Evolutionary conservation across 2,797 vertebrate genomes (phyloP).

Genomic region (Scolopax bukidnonensis): DNA sequence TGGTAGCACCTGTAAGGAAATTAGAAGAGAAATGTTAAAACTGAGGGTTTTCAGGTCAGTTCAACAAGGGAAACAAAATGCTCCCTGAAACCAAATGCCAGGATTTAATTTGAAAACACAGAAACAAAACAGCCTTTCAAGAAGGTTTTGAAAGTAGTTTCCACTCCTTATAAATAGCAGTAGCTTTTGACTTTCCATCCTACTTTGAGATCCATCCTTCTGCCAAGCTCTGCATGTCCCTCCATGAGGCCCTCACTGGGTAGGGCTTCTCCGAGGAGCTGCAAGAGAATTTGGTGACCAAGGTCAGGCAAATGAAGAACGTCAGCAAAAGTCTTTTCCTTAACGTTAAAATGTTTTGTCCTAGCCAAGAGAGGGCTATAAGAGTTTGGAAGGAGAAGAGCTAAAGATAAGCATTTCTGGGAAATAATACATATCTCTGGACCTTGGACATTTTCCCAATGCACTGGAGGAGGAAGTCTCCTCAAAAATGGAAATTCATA

Average conservation of each 20-base stretch:
- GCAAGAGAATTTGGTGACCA: not conserved
- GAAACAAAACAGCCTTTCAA: slow-evolving; percentile 58
- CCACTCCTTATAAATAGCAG: slow-evolving; percentile 9
- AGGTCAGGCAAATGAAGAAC: not conserved
- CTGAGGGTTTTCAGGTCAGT: not conserved
- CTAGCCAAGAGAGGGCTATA: not conserved
- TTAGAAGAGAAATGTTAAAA: not conserved
- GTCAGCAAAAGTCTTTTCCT: not conserved
- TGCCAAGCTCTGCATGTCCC: not conserved
- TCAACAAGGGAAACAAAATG: slow-evolving; percentile 9
- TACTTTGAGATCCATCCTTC: not conserved
- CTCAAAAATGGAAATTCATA: slow-evolving; percentile 40
- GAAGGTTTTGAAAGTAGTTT: slow-evolving; percentile 33
- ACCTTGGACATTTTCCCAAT: not conserved
- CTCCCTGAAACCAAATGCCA: not conserved
- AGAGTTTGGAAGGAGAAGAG: slow-evolving; percentile 17
- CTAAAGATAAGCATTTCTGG: slow-evolving; percentile 37
- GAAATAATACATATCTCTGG: not conserved
- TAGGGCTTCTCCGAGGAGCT: not conserved
- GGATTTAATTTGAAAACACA: slow-evolving; percentile 6
- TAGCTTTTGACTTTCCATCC: slow-evolving; percentile 43
- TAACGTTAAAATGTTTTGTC: not conserved
- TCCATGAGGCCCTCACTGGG: not conserved
- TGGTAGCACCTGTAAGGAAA: not conserved
- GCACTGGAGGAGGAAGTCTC: not conserved